Conservation (phyloP, 1,140 invertebrate genomes). For the Drosophila guanche region DNA sequence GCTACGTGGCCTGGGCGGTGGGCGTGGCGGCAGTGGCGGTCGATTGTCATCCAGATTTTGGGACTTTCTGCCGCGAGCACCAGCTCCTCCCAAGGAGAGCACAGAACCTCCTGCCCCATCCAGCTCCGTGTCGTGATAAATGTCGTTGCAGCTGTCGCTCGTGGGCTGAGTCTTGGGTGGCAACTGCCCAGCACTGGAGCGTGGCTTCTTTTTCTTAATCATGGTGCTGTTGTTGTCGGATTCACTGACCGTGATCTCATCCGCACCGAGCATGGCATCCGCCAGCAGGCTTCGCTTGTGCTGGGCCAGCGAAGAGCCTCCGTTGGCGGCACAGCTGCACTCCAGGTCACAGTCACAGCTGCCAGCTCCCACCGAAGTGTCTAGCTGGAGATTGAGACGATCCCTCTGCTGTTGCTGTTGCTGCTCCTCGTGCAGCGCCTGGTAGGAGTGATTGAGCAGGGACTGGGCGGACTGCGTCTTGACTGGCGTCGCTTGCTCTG, state of each 20-base stretch:
- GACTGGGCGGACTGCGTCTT: conserved; percentile 75
- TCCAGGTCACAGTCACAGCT: conserved; percentile 78
- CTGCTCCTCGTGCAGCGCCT: conserved; percentile 68
- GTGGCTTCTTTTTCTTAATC: conserved; percentile 73
- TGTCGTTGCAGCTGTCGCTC: conserved; percentile 60
- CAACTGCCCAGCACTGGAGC: conserved; percentile 43
- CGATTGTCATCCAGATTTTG: conserved; percentile 71
- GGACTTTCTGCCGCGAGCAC: conserved; percentile 41
- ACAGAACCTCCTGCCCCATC: conserved; percentile 54
- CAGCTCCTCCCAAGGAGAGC: conserved; percentile 23
- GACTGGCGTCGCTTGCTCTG: conserved; percentile 18
- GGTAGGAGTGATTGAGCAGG: conserved; percentile 77
- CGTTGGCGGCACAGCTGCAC: conserved; percentile 59
- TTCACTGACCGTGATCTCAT: conserved; percentile 81
- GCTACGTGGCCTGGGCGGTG: conserved; percentile 72
- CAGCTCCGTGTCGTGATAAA: conserved; percentile 72
- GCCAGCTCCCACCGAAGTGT: conserved; percentile 43
- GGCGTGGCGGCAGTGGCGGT: conserved; percentile 79
- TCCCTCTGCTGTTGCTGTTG: conserved; percentile 27
- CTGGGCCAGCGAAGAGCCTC: conserved; percentile 39
- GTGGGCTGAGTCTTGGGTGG: conserved; percentile 54
- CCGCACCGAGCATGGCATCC: conserved; percentile 76
- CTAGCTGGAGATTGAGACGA: conserved; percentile 53
- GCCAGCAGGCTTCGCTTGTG: conserved; percentile 68
- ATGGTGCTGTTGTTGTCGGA: conserved; percentile 82